Evolutionary conservation across 2,113 vertebrate species (phyloP), one percentile per base, ranked within the genome.

Genomic region (Heterotilapia buettikoferi): DNA sequence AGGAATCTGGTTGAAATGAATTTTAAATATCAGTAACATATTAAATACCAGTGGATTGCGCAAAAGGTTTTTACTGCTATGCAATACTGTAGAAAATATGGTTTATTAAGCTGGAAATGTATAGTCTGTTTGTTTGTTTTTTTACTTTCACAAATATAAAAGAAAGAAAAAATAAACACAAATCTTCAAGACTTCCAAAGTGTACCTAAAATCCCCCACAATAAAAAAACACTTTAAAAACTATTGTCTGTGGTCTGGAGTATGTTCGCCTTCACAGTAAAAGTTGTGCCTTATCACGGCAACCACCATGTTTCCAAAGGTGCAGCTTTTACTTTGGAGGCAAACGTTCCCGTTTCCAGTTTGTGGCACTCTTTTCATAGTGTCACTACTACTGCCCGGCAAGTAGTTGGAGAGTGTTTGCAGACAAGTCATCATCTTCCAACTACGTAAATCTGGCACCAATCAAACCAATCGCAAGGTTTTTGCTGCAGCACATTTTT

Each of bases 361-460:
- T 9, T 5, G 63, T 40, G 36, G 11, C 19, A 5, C 36, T 40
- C 7, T 24, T 68, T 9, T 66, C 61, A 33, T 0, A 7, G 18
- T n/a, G 10, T 38, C 4, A 66, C 61, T 4, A 0, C 63, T 71
- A 71, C 66, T 24, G 36, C 38, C 38, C 12, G 9, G n/a, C 12
- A 9, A 71, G 36, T 24, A 71, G 59, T 36, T 63, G 6, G 31
- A 19, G 29, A 63, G 5, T 6, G 36, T 14, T 71, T 71, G 66
- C 66, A 71, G 38, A 71, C 66, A 71, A 71, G 38, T 26, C 38
- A 13, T 71, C n/a, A 43, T 26, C n/a, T 16, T 43, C 66, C 66
- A 43, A 43, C n/a, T 43, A 24, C 0, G 4, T 2, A 5, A 66
- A 38, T 7, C 61, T 66, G 61, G 0, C 33, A 13, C 10, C 61